Conservation (phyloP, 2,888 invertebrate genomes). For the Gandaritis pyraliata region DNA sequence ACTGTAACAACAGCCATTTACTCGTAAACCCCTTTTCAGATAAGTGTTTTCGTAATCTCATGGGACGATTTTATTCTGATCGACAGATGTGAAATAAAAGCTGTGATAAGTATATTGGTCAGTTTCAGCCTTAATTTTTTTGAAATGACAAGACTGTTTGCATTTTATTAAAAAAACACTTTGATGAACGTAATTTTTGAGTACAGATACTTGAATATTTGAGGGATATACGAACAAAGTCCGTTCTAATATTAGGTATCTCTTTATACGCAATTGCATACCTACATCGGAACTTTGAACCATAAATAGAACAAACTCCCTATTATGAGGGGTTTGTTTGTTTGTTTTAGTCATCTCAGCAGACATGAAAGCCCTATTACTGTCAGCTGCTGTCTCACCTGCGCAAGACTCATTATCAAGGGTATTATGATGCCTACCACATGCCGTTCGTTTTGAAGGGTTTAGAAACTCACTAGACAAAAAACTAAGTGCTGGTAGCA, state of each 20-base stretch:
- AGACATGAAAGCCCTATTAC: constrained; percentile 38
- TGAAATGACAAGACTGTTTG: too few relatives aligned
- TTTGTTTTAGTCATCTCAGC: constrained; percentile 32
- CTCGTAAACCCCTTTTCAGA: constrained; percentile 33
- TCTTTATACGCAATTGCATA: too few relatives aligned
- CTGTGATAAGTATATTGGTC: not conserved
- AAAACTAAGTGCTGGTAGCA: not conserved
- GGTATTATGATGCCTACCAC: constrained; percentile 17
- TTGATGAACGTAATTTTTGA: too few relatives aligned
- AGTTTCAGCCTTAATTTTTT: too few relatives aligned
- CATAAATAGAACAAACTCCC: constrained; percentile 16
- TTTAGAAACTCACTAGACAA: constrained; percentile 19
- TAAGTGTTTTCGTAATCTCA: constrained; percentile 31
- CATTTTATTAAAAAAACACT: too few relatives aligned
- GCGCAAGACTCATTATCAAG: constrained; percentile 27
- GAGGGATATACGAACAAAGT: too few relatives aligned
- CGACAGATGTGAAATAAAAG: constrained; percentile 9
- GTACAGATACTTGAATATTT: too few relatives aligned
- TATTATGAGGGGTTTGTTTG: constrained; percentile 10
- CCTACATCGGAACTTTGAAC: constrained; percentile 3
- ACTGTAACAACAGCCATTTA: constrained; percentile 41
- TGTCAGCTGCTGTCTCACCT: constrained; percentile 45
- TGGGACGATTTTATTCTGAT: constrained; percentile 26
- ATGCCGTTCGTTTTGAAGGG: constrained; percentile 17
- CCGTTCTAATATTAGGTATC: too few relatives aligned